Evolutionary conservation across 1,140 invertebrate genomes (phyloP).

Genomic region (Drosophila novamexicana): DNA sequence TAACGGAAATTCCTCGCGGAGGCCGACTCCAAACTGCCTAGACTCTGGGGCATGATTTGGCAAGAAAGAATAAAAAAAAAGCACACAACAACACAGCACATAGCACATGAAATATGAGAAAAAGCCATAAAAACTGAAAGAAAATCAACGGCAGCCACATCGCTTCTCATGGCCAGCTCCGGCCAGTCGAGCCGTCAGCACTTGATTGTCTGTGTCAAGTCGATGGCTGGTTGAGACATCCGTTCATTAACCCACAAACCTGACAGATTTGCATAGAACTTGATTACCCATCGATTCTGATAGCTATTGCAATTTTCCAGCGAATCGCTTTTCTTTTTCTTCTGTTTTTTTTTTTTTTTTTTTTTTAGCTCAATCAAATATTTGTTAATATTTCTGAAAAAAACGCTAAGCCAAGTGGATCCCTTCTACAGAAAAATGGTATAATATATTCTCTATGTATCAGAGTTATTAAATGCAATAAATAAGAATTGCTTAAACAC

Average conservation of each 20-base stretch:
- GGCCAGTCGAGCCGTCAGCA: constrained; percentile 22
- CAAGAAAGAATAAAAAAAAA: constrained; percentile 8
- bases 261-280: constrained; percentile 46
- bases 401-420: background rate
- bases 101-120: constrained; percentile 1
- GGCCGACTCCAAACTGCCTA: constrained; percentile 40
- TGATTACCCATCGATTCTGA: constrained; percentile 55
- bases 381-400: background rate
- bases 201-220: constrained; percentile 48
- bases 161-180: constrained; percentile 43
- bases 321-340: constrained; percentile 3
- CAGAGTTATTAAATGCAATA: no score
- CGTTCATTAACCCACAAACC: constrained; percentile 68
- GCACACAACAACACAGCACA: background rate
- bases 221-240: constrained; percentile 50
- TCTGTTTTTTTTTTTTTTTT: no score
- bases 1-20: constrained; percentile 57
- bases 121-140: constrained; percentile 5
- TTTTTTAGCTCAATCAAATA: background rate
- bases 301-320: constrained; percentile 27
- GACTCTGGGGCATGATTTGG: constrained; percentile 40
- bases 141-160: constrained; percentile 9
- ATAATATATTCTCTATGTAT: background rate
- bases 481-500: no score
- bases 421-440: background rate